Conservation (phyloP, 2,888 invertebrate species). For the Hermaeophaga mercurialis region DNA sequence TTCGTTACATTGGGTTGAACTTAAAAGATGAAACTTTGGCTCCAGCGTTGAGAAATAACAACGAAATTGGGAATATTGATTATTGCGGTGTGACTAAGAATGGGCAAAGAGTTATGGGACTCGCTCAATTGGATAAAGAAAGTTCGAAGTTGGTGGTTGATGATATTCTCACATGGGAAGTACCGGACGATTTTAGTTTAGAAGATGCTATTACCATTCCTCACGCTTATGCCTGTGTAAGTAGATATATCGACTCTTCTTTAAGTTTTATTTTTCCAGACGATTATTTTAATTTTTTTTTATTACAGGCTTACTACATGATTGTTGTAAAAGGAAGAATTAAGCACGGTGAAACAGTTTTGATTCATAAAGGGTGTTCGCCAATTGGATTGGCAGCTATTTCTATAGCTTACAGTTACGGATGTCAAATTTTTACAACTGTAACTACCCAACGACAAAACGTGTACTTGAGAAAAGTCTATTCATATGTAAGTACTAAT, state of each 20-base stretch:
- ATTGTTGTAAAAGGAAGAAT: slow-evolving; percentile 55
- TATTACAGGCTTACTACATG: slow-evolving; percentile 54
- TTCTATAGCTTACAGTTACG: slow-evolving; percentile 63
- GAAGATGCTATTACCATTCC: slow-evolving; percentile 80
- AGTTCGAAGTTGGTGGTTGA: slow-evolving; percentile 50
- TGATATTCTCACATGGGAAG: slow-evolving; percentile 64
- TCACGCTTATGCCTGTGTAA: slow-evolving; percentile 73
- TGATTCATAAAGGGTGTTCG: slow-evolving; percentile 64
- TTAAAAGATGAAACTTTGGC: slow-evolving; percentile 51
- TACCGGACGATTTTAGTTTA: slow-evolving; percentile 74
- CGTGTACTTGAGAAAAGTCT: slow-evolving; percentile 49
- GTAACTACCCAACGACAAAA: slow-evolving; percentile 60
- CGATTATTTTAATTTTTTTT: no score
- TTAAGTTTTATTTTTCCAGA: no score
- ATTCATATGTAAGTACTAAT: slow-evolving; percentile 47
- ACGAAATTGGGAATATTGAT: slow-evolving; percentile 53
- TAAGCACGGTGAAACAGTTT: slow-evolving; percentile 57
- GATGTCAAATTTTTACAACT: slow-evolving; percentile 67
- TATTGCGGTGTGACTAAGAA: slow-evolving; percentile 53
- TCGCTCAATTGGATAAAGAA: slow-evolving; percentile 57
- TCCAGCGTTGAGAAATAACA: slow-evolving; percentile 39
- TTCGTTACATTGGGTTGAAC: slow-evolving; percentile 52
- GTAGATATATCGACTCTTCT: slow-evolving; percentile 34
- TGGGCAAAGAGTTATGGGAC: slow-evolving; percentile 71
- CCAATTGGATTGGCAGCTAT: slow-evolving; percentile 77